Evolutionary conservation across 2,113 vertebrate species (phyloP).

Genomic region (Recurvirostra avosetta): DNA sequence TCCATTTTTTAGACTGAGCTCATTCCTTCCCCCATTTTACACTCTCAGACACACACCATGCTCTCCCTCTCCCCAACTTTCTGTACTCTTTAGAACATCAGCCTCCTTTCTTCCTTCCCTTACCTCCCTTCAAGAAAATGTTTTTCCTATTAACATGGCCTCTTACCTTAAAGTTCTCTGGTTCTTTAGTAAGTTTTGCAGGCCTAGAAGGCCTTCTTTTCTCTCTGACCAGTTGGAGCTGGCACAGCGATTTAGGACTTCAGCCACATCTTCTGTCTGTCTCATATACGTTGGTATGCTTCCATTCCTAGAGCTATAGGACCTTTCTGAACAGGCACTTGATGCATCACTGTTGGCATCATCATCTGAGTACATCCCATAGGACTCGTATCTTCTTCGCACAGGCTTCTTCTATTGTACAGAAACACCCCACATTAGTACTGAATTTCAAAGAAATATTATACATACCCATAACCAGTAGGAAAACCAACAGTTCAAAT

Average conservation of each 20-base stretch:
- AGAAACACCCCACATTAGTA: neutral
- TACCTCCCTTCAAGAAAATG: neutral
- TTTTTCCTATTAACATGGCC: neutral
- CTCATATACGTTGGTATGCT: conserved; percentile 95
- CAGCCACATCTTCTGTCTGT: conserved; percentile 94
- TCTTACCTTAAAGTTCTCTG: conserved; percentile 91
- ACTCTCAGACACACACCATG: neutral
- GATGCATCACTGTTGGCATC: conserved; percentile 97
- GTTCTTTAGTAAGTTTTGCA: conserved; percentile 91
- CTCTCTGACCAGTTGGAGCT: conserved; percentile 97
- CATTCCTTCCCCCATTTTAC: neutral
- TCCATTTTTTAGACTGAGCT: neutral
- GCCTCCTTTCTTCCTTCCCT: neutral
- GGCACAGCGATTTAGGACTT: conserved; percentile 94
- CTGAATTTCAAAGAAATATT: fast-evolving
- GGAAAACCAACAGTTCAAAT: neutral
- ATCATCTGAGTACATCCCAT: conserved; percentile 93
- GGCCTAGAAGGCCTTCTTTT: conserved; percentile 92
- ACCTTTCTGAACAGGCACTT: conserved; percentile 93
- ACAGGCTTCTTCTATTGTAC: conserved; percentile 89
- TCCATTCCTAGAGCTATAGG: conserved; percentile 93
- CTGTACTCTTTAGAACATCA: neutral
- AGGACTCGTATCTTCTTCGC: conserved; percentile 89
- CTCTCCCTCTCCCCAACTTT: neutral
- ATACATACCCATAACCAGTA: fast-evolving